phyloP scores from a whole-genome alignment of 2,113 vertebrate species.

The Menidia beryllina region DNA sequence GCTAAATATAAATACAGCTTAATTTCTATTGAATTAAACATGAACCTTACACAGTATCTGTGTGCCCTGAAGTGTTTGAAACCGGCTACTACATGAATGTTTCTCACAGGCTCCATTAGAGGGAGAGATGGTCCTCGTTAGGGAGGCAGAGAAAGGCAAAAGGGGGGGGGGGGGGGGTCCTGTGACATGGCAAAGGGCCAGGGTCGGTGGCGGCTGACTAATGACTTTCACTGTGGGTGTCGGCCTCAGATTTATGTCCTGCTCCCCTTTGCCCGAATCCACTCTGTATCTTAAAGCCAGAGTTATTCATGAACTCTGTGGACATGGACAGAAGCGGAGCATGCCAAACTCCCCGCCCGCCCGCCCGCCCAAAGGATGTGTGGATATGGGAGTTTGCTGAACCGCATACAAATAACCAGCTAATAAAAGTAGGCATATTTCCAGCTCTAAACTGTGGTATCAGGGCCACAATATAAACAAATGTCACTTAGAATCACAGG shows the following conservation, averaged over 20 bases:
- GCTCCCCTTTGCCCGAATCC: conserved; percentile 48
- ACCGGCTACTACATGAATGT: conserved; percentile 51
- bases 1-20: conserved; percentile 28
- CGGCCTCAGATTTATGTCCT: conserved; percentile 76
- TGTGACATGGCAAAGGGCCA: conserved; percentile 68
- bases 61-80: conserved; percentile 16
- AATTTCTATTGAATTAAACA: conserved; percentile 32
- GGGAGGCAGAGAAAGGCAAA: conserved; percentile 19
- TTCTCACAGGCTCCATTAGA: conserved; percentile 71
- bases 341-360: not conserved
- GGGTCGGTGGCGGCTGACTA: conserved; percentile 76
- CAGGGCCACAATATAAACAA: conserved; percentile 53
- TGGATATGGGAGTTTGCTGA: conserved; percentile 25
- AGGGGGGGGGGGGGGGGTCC: conserved; percentile 11
- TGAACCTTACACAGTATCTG: conserved; percentile 2
- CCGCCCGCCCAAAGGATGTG: conserved; percentile 33
- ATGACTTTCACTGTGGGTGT: conserved; percentile 79
- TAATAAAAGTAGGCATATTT: conserved; percentile 56
- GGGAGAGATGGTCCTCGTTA: conserved; percentile 55
- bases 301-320: conserved; percentile 72
- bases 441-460: conserved; percentile 44
- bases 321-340: conserved; percentile 1
- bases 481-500: conserved; percentile 26
- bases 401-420: conserved; percentile 9
- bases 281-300: conserved; percentile 77